Percentiles rank a stretch among this genome's conserved stretches.
These are phyloP conservation scores for Leptobrachium leishanense DNA, from an alignment of 2,113 vertebrate genomes.

Conservation along the genomic window DNA sequence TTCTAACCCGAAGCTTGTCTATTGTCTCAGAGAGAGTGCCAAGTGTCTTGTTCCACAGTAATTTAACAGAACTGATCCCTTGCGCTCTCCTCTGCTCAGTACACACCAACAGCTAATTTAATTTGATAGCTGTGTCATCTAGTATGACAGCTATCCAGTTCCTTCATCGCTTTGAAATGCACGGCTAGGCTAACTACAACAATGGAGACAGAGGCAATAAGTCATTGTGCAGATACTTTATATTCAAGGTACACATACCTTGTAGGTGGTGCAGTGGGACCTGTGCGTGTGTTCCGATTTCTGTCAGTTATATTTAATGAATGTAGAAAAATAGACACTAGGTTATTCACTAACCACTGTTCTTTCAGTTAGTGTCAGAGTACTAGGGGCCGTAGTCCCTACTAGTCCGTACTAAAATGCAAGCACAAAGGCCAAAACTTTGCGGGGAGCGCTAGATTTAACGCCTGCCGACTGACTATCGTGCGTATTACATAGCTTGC, in stretches of 20 bases:
- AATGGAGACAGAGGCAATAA: background rate
- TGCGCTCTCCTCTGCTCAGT: background rate
- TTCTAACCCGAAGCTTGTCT: slow-evolving; percentile 6
- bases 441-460: too few relatives aligned
- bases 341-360: too few relatives aligned
- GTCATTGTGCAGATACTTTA: background rate
- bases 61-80: slow-evolving; percentile 17
- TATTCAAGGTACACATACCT: background rate
- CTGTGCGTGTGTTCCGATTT: too few relatives aligned
- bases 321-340: too few relatives aligned
- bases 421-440: too few relatives aligned
- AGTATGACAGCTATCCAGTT: slow-evolving; percentile 11
- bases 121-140: slow-evolving; percentile 5
- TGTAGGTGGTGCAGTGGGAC: background rate
- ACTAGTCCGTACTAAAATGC: too few relatives aligned
- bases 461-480: too few relatives aligned
- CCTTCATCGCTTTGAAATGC: slow-evolving; percentile 3
- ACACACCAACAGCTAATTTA: slow-evolving; percentile 6
- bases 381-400: too few relatives aligned
- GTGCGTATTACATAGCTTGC: too few relatives aligned
- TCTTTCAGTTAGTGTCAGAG: too few relatives aligned
- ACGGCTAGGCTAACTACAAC: background rate
- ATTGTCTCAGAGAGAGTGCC: slow-evolving; percentile 4
- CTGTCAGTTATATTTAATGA: too few relatives aligned
- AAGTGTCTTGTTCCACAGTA: slow-evolving; percentile 17